Conservation (phyloP, 2,888 invertebrate genomes). For the Mesorhabditis belari region DNA sequence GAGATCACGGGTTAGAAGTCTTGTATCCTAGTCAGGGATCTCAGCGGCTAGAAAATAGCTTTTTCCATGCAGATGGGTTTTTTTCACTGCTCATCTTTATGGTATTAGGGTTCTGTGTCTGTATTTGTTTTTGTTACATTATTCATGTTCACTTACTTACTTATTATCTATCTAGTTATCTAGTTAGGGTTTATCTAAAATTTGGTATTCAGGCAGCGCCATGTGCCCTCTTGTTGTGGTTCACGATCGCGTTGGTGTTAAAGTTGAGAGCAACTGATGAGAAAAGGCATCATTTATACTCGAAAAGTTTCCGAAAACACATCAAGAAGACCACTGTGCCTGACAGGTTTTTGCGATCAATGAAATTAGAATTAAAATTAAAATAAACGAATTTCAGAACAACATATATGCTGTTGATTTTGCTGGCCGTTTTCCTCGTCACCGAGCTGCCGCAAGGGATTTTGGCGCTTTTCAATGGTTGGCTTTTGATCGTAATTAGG, state of each 20-base stretch:
- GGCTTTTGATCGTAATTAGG: not conserved
- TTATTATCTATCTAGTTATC: too few relatives aligned
- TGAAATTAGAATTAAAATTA: not conserved
- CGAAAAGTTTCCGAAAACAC: constrained; percentile 39
- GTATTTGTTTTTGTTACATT: too few relatives aligned
- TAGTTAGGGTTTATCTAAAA: too few relatives aligned
- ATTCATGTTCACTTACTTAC: too few relatives aligned
- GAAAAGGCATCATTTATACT: constrained; percentile 45
- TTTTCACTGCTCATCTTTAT: too few relatives aligned
- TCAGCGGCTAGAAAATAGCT: too few relatives aligned
- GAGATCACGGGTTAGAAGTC: too few relatives aligned
- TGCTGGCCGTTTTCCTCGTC: constrained; percentile 38
- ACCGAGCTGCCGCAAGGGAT: constrained; percentile 42
- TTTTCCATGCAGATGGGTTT: too few relatives aligned
- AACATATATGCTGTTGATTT: constrained; percentile 38
- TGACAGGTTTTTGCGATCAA: constrained; percentile 1
- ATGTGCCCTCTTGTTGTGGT: constrained; percentile 38
- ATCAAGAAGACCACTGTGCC: constrained; percentile 39
- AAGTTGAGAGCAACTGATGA: constrained; percentile 38
- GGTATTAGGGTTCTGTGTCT: too few relatives aligned
- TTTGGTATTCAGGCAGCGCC: constrained; percentile 27
- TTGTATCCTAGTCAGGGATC: too few relatives aligned
- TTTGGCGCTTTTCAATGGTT: constrained; percentile 35
- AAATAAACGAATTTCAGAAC: constrained; percentile 28
- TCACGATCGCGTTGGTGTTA: constrained; percentile 34